Conservation (phyloP, 1,140 invertebrate species). For the Philopotamus ludificatus region DNA sequence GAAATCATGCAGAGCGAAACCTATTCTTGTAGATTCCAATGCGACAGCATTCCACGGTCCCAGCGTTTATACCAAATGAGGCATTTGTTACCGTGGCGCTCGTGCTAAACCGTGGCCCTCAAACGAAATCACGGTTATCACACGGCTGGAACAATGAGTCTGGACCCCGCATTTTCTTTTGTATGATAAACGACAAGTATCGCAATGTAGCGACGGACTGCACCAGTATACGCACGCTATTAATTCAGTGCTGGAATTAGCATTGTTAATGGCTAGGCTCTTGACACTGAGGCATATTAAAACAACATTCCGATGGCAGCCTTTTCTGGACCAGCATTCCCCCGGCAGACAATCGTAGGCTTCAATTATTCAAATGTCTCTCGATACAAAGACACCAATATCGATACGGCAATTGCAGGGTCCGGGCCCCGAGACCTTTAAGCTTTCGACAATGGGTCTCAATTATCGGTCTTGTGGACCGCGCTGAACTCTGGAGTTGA, state of each 20-base stretch:
- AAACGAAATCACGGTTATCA: slow-evolving; percentile 2
- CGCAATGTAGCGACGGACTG: not conserved
- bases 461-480: slow-evolving; percentile 10
- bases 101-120: not conserved
- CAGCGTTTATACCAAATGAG: too few species aligned
- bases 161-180: slow-evolving; percentile 7
- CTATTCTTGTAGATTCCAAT: too few species aligned
- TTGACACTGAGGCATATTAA: slow-evolving; percentile 18
- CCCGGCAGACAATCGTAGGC: slow-evolving; percentile 12
- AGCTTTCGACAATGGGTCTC: slow-evolving; percentile 26
- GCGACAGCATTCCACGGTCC: too few species aligned
- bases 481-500: not conserved
- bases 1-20: too few species aligned
- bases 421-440: not conserved
- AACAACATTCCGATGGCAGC: slow-evolving; percentile 10
- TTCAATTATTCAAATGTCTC: slow-evolving; percentile 22
- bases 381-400: slow-evolving; percentile 9
- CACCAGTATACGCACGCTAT: not conserved
- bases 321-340: slow-evolving; percentile 12
- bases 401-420: slow-evolving; percentile 16
- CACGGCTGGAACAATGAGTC: slow-evolving; percentile 5
- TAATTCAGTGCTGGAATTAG: slow-evolving; percentile 16
- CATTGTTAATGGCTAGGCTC: slow-evolving; percentile 14
- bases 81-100: not conserved
- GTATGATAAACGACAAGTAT: slow-evolving; percentile 4